Percentiles rank a stretch among this genome's conserved stretches.
Conservation (phyloP, 92 coral and sea anemone genomes). For the Chrysogorgia sp. region DNA sequence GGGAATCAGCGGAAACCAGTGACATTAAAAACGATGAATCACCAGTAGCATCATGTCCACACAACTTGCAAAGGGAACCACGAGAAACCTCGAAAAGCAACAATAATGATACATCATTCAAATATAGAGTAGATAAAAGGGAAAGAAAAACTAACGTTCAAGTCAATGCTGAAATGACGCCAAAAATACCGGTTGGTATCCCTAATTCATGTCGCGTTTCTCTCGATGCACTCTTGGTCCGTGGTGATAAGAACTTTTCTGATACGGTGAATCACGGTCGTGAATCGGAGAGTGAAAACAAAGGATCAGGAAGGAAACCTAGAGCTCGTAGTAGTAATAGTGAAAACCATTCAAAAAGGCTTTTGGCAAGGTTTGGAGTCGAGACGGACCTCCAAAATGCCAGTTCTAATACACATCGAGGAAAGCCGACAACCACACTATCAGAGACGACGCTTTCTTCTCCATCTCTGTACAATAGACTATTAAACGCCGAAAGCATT, state of each 20-base stretch:
- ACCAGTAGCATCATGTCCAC: constrained; percentile 11
- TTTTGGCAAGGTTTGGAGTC: constrained; percentile 26
- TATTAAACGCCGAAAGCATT: neutral
- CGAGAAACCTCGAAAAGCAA: too few relatives aligned
- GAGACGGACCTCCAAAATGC: neutral
- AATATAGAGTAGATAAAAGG: too few relatives aligned
- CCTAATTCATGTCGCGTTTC: too few relatives aligned
- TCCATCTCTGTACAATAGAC: constrained; percentile 9
- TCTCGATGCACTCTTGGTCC: neutral
- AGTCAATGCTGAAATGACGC: too few relatives aligned
- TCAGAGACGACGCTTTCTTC: constrained; percentile 14
- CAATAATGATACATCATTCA: too few relatives aligned
- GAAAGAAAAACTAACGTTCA: too few relatives aligned
- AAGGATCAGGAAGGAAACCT: neutral
- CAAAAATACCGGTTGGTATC: too few relatives aligned
- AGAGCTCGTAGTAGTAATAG: neutral
- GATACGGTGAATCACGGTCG: neutral
- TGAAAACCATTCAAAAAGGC: neutral
- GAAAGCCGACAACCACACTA: neutral
- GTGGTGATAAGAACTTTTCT: neutral
- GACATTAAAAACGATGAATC: neutral
- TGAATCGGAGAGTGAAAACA: neutral
- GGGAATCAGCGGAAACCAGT: neutral
- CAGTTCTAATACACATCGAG: neutral
- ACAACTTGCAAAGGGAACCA: too few relatives aligned